Base-by-base conservation (phyloP, 2,113 vertebrate genomes). In the Takifugu bimaculatus region DNA sequence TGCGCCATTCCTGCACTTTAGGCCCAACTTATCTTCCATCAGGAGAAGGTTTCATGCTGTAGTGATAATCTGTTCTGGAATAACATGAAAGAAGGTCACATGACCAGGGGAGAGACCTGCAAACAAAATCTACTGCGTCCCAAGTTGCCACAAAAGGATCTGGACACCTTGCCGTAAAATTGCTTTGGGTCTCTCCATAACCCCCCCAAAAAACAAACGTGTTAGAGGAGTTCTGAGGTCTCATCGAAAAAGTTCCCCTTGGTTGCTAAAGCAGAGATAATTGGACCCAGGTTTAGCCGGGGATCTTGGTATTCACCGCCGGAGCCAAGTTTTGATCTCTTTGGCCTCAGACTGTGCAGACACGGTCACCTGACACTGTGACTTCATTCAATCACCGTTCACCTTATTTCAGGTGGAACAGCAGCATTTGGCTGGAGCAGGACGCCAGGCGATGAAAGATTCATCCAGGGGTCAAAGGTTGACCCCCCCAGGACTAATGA, bases 251-350 rank as follows among this genome's bases (percentile, higher is more conserved):
- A 71, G 80, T 83, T 88, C 88, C 78, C 76, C 83, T 84, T 85
- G 85, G 84, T 78, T 73, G 80, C 83, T 71, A 71, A 65, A 84
- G 85, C 82, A 82, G 59, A 82, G 81, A 87, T 88, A 90, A 90
- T 88, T 88, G 80, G 87, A 81, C 49, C 79, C 87, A 88, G 86
- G 81, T 88, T 89, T 72, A 81, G 70, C 64, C 27, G 26, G 70
- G 69, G 71, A 77, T 80, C 81, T 85, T 67, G 75, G 80, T 86
- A 86, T 87, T 84, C 68, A 55, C 72, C 61, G 70, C 79, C 56
- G 43, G n/a, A 78, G 80, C 81, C 87, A 85, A 85, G 78, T 81
- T 82, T 74, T 80, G 72, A 67, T 81, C 79, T 67, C 83, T 79
- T 54, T 77, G 60, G 48, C 65, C 66, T 61, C 52, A 51, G 51